Percentiles rank a stretch among this genome's conserved stretches.
phyloP scores from a whole-genome alignment of 2,113 vertebrate species.

The Ptilorrhoa leucosticta region DNA sequence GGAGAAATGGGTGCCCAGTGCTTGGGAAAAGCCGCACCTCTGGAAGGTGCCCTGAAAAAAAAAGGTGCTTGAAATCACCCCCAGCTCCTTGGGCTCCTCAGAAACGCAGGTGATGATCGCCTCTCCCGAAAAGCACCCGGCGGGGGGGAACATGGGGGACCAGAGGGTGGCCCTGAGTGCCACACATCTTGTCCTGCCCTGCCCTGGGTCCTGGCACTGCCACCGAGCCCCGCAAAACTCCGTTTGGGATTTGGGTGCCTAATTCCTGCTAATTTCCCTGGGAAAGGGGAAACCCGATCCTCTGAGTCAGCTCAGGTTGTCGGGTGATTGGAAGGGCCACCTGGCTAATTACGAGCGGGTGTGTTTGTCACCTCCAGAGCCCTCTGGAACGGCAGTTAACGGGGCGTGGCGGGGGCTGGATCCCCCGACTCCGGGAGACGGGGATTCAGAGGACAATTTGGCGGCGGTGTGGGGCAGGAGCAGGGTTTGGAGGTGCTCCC shows the following conservation, averaged over 20 bases:
- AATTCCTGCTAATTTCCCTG: conserved; percentile 11
- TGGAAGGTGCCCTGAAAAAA: not conserved
- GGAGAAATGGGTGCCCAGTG: not conserved
- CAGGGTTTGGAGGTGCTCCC: not conserved
- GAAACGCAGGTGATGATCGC: accelerated
- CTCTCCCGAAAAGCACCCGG: not conserved
- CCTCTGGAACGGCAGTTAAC: not conserved
- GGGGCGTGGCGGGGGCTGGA: accelerated
- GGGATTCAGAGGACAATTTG: not conserved
- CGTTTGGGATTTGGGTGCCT: not conserved
- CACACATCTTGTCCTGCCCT: not conserved
- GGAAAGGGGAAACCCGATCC: not conserved
- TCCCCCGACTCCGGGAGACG: not conserved
- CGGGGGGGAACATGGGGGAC: not conserved
- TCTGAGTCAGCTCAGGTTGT: not conserved
- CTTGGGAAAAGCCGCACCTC: not conserved
- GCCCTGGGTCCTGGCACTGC: not conserved
- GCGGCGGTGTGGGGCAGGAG: accelerated
- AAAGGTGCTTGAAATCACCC: not conserved
- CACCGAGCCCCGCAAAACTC: not conserved
- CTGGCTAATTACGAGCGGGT: not conserved
- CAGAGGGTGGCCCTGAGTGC: not conserved
- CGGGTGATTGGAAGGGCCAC: not conserved
- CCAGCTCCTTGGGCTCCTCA: not conserved
- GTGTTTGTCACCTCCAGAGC: not conserved